A percentile compares a stretch with the other conserved stretches of the same genome.
phyloP scores from a whole-genome alignment of 2,888 invertebrate genomes.

The Gibbula magus region DNA sequence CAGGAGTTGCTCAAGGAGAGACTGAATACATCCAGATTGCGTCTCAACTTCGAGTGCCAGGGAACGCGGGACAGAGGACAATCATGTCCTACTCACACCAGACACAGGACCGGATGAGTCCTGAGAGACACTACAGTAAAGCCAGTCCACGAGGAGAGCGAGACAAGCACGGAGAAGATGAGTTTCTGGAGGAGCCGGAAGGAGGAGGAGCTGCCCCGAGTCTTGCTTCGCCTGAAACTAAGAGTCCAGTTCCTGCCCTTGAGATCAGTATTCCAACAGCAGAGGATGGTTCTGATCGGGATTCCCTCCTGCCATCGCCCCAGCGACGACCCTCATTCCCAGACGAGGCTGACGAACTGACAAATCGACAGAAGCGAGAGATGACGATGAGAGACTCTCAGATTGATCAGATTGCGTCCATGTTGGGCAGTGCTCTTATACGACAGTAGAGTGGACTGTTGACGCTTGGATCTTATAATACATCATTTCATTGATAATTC shows the following conservation, averaged over 20 bases:
- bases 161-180: background rate
- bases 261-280: constrained; percentile 67
- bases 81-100: background rate
- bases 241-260: constrained; percentile 39
- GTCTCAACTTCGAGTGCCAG: constrained; percentile 47
- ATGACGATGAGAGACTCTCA: constrained; percentile 47
- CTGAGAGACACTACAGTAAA: constrained; percentile 41
- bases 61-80: background rate
- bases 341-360: constrained; percentile 31
- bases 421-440: constrained; percentile 43
- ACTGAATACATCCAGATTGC: constrained; percentile 66
- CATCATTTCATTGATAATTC: background rate
- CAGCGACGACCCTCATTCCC: background rate
- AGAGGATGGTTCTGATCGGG: constrained; percentile 57
- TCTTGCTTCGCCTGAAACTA: constrained; percentile 30
- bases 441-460: background rate
- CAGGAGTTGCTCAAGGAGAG: constrained; percentile 44
- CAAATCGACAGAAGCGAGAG: constrained; percentile 40
- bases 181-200: constrained; percentile 12
- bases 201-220: constrained; percentile 27
- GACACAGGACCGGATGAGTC: constrained; percentile 28
- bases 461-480: background rate
- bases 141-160: constrained; percentile 12
- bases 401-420: constrained; percentile 57
- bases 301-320: constrained; percentile 35